These are phyloP conservation scores for Patagioenas fasciata DNA, from an alignment of 2,113 vertebrate genomes.

Conservation along the genomic window DNA sequence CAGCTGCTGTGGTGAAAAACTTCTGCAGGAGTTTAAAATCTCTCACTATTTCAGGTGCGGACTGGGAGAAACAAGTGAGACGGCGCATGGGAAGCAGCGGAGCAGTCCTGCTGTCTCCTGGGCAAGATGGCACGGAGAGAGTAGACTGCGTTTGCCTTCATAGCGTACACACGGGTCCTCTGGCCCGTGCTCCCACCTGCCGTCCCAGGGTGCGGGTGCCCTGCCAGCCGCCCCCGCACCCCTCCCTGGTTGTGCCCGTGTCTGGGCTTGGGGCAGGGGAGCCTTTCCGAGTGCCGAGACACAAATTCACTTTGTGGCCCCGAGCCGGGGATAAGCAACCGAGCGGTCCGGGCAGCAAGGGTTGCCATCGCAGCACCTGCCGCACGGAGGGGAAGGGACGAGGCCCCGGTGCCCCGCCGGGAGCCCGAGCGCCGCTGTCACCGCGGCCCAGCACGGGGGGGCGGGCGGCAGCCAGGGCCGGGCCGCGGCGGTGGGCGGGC, in stretches of 20 bases:
- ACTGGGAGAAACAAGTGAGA: background rate
- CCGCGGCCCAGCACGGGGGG: too few relatives aligned
- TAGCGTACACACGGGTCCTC: background rate
- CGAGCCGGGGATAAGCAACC: fast-evolving
- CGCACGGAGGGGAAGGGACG: background rate
- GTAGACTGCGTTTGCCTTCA: fast-evolving
- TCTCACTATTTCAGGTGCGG: background rate
- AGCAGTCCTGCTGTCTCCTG: background rate
- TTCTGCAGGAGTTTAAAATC: background rate
- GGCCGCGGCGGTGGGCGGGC: too few relatives aligned
- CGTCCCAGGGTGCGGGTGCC: background rate
- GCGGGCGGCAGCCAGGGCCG: too few relatives aligned
- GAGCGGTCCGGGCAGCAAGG: background rate
- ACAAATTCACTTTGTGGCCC: background rate
- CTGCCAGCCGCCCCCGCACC: fast-evolving
- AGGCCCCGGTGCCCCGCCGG: fast-evolving
- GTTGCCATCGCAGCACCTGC: background rate
- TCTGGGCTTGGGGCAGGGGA: background rate
- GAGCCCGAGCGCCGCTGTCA: background rate
- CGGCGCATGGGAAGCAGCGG: background rate
- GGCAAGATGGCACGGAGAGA: background rate
- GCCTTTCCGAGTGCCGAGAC: fast-evolving
- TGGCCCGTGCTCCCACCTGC: fast-evolving
- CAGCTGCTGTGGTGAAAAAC: background rate
- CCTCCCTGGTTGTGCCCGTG: background rate